A percentile compares a stretch with the other conserved stretches of the same genome.
These are phyloP conservation scores for Micronycteris hirsuta DNA, from an alignment of 2,113 vertebrate species.

Conservation along the genomic window DNA sequence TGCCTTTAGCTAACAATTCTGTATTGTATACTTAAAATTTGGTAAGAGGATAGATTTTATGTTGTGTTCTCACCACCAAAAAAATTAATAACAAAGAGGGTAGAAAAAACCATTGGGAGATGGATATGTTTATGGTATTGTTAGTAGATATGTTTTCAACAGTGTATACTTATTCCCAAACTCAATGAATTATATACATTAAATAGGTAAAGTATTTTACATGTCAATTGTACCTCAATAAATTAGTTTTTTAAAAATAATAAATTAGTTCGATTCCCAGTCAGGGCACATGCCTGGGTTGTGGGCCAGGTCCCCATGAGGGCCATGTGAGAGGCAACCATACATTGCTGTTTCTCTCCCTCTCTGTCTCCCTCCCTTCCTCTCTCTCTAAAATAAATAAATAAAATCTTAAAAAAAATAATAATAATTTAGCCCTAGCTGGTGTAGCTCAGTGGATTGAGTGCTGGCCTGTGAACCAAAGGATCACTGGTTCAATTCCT, in stretches of 20 bases:
- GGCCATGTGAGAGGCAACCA: too few relatives aligned
- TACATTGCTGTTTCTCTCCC: too few relatives aligned
- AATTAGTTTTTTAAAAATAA: background rate
- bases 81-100: background rate
- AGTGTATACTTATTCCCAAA: background rate
- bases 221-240: background rate
- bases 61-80: background rate
- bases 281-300: too few relatives aligned
- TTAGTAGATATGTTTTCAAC: background rate
- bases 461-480: background rate
- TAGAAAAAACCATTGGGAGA: background rate
- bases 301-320: too few relatives aligned
- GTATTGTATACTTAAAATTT: background rate
- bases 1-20: background rate
- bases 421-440: background rate
- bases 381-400: background rate
- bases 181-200: background rate
- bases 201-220: background rate
- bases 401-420: background rate
- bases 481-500: too few relatives aligned
- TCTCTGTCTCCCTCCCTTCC: too few relatives aligned
- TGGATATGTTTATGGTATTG: background rate
- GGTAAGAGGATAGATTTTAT: background rate
- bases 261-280: background rate
- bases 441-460: background rate